phyloP scores from a whole-genome alignment of 2,113 vertebrate genomes.

The Proteles cristata region DNA sequence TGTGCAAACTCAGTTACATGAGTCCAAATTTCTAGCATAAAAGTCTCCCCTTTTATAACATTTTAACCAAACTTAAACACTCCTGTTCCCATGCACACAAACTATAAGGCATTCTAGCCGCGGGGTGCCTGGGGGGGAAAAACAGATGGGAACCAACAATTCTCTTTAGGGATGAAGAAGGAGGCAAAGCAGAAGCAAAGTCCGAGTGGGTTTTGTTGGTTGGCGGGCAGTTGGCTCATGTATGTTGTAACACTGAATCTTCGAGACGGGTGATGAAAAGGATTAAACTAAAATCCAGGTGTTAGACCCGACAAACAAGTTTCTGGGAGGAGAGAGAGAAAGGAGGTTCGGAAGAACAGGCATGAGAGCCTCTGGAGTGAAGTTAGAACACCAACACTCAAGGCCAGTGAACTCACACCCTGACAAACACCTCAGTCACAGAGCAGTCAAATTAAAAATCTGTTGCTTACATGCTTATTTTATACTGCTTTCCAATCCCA shows the following conservation, averaged over 20 bases:
- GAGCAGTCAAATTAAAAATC: background rate
- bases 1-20: background rate
- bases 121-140: background rate
- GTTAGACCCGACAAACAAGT: background rate
- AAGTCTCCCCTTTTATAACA: background rate
- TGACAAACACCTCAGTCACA: background rate
- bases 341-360: background rate
- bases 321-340: background rate
- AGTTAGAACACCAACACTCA: background rate
- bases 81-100: background rate
- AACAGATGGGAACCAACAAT: background rate
- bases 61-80: background rate
- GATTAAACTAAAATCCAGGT: background rate
- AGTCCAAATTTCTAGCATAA: background rate
- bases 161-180: background rate
- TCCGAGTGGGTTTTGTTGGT: background rate
- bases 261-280: background rate
- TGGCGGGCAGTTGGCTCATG: background rate
- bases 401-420: too few species aligned
- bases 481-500: background rate
- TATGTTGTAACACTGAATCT: background rate
- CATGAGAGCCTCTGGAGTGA: background rate
- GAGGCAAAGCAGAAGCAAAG: background rate
- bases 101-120: background rate
- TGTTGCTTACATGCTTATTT: background rate